These are phyloP conservation scores for Siniperca scherzeri DNA, from an alignment of 2,797 vertebrate genomes.

Conservation along the genomic window DNA sequence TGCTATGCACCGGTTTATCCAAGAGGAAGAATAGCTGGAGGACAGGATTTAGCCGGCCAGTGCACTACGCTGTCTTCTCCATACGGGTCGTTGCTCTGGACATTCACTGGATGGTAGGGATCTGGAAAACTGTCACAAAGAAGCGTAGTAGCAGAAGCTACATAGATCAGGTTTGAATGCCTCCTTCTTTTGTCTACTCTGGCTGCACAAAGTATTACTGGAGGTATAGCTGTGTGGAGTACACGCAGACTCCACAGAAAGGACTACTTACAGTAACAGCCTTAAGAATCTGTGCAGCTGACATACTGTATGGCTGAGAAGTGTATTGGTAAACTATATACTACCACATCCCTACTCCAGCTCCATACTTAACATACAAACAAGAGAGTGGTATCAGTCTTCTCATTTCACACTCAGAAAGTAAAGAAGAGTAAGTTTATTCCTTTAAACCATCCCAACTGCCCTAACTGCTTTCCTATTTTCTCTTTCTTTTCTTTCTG, in stretches of 20 bases:
- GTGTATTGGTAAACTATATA: neutral
- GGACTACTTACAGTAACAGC: neutral
- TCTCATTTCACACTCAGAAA: neutral
- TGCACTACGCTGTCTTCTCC: slow-evolving; percentile 61
- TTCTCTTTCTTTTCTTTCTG: neutral
- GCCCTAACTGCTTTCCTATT: neutral
- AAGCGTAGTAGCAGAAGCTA: slow-evolving; percentile 41
- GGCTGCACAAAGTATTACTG: slow-evolving; percentile 21
- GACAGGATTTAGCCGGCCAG: slow-evolving; percentile 72
- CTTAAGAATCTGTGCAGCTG: neutral
- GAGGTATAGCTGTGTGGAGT: slow-evolving; percentile 13
- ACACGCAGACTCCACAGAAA: neutral
- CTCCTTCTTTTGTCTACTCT: slow-evolving; percentile 12
- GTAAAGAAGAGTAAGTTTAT: neutral
- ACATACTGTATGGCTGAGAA: neutral
- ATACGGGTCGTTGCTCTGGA: slow-evolving; percentile 76
- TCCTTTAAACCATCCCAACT: neutral
- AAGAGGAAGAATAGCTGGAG: slow-evolving; percentile 77
- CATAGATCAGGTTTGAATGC: slow-evolving; percentile 45
- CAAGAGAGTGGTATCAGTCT: neutral
- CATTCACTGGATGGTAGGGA: slow-evolving; percentile 63
- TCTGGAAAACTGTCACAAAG: slow-evolving; percentile 63
- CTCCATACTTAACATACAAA: neutral
- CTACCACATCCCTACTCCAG: neutral
- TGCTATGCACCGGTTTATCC: slow-evolving; percentile 72